Conservation (phyloP, 2,888 invertebrate genomes). For the Dicyrtoma fusca region DNA sequence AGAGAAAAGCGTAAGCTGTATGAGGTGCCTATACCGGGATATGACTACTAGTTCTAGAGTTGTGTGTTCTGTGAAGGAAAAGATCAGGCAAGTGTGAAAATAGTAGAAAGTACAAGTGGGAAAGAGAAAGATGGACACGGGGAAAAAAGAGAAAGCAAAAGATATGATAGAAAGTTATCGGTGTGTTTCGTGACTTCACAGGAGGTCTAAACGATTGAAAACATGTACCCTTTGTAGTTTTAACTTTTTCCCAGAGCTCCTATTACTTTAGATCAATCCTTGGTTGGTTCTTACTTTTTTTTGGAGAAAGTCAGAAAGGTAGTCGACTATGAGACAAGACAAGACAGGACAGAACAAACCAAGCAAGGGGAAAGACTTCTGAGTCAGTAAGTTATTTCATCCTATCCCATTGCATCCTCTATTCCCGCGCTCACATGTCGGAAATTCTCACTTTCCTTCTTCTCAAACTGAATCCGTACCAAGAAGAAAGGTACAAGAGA, state of each 20-base stretch:
- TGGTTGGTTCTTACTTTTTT: not conserved
- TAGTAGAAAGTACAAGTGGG: not conserved
- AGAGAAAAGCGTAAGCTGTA: too few relatives aligned
- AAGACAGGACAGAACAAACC: too few relatives aligned
- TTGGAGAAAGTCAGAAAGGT: too few relatives aligned
- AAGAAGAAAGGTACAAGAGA: not conserved
- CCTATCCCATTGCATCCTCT: too few relatives aligned
- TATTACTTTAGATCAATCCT: slow-evolving; percentile 13
- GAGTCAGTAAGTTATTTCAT: too few relatives aligned
- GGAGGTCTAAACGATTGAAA: slow-evolving; percentile 26
- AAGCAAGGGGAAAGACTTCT: too few relatives aligned
- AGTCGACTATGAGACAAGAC: too few relatives aligned
- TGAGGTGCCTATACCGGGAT: too few relatives aligned
- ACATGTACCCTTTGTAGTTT: slow-evolving; percentile 24
- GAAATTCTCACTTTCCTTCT: not conserved
- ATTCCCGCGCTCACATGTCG: too few relatives aligned
- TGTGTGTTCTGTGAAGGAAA: not conserved
- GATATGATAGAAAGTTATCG: slow-evolving; percentile 12
- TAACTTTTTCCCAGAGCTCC: slow-evolving; percentile 16
- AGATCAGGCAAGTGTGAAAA: not conserved
- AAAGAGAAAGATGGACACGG: not conserved
- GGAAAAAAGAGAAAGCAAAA: slow-evolving; percentile 14
- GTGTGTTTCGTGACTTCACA: slow-evolving; percentile 16
- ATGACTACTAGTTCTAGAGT: too few relatives aligned
- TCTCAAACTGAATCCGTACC: not conserved